Percentiles rank a stretch among this genome's conserved stretches.
These are phyloP conservation scores for Oscheius sp. DNA, from an alignment of 2,888 invertebrate species.

Conservation along the genomic window DNA sequence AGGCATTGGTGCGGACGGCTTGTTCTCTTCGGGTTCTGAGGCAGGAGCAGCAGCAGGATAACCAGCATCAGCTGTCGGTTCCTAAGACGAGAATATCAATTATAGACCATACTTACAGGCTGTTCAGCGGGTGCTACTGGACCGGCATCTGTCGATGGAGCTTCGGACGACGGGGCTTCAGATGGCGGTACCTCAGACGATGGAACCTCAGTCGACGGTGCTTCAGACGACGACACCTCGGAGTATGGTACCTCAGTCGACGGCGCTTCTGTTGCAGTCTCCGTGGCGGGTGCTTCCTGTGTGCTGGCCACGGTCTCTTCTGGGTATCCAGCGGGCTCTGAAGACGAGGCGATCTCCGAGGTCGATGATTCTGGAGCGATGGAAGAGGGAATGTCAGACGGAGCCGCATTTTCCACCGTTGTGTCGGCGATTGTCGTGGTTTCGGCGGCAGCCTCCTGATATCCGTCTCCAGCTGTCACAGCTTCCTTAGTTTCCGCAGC, in stretches of 20 bases:
- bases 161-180: slow-evolving; percentile 7
- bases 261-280: background rate
- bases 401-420: background rate
- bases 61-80: slow-evolving; percentile 8
- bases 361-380: too few species aligned
- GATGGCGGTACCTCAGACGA: too few species aligned
- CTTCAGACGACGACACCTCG: background rate
- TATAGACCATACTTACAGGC: background rate
- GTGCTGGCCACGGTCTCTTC: slow-evolving; percentile 23
- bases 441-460: background rate
- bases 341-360: slow-evolving; percentile 73
- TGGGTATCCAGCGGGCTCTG: slow-evolving; percentile 40
- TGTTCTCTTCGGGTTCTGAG: slow-evolving; percentile 27
- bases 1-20: slow-evolving; percentile 38
- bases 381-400: slow-evolving; percentile 20
- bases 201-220: background rate
- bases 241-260: slow-evolving; percentile 12
- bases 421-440: background rate
- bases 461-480: background rate
- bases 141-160: background rate
- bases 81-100: background rate
- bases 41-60: slow-evolving; percentile 23
- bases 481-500: background rate
- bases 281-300: slow-evolving; percentile 2
- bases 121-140: slow-evolving; percentile 5